Evolutionary conservation across 2,113 vertebrate genomes (phyloP), one percentile per base, ranked within the genome.

Genomic region (Notothenia coriiceps): DNA sequence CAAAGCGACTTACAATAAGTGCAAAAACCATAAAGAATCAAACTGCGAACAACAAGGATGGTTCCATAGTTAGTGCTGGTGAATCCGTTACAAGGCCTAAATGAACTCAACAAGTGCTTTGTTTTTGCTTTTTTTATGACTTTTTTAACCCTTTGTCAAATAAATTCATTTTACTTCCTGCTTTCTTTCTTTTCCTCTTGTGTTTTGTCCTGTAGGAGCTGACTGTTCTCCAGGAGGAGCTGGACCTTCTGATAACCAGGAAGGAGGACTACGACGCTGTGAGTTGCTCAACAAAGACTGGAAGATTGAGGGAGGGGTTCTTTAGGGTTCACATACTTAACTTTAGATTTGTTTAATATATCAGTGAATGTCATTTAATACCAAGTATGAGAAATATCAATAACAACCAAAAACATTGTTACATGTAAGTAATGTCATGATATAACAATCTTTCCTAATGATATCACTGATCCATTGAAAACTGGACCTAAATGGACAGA

Each of bases 191-290:
- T 2, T 52, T 22, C 5, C 5, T 13, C 43, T 29, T 52, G 5
- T 49, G 15, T 15, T 33, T 29, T 75, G 1, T 76, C 55, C 69
- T 8, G 1, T 77, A 93, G 89, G 89, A 90, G 59, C 84, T 92
- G 0, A 47, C 63, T 46, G 85, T 88, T 60, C 83, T 86, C 17
- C 93, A 94, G 88, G 93, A 92, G 35, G 91, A 94, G 77, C 84
- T 91, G 77, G 93, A 94, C 35, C 49, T 88, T 0, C 87, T 94
- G 5, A 25, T 81, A 33, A 89, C 86, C 40, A 91, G 74, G 74
- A 93, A 89, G 73, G 90, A 91, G 79, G 86, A 80, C 33, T 90
- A 88, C 2, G 91, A 93, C 66, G 77, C 68, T 10, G 93, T 94
- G 68, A 90, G 91, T 83, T 4, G 5, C 14, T 0, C 14, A 20